Conservation (phyloP, 1,140 invertebrate genomes). For the Drosophila ercepeae region DNA sequence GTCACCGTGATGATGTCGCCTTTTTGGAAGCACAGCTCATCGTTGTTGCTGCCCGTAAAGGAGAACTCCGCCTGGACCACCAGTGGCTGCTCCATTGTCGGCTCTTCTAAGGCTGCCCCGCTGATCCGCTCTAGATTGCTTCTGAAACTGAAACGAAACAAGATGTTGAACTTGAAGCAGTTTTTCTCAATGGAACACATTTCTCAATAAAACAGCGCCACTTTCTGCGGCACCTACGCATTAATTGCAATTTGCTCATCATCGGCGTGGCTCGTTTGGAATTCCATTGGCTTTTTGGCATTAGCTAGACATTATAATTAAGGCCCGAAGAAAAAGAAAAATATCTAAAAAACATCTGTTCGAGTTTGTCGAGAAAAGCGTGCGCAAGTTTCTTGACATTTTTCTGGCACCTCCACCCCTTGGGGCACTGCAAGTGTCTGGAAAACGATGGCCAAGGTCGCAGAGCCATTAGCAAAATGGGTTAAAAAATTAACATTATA, state of each 20-base stretch:
- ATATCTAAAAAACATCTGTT: slow-evolving; percentile 65
- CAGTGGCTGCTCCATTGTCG: slow-evolving; percentile 86
- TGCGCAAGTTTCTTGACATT: slow-evolving; percentile 65
- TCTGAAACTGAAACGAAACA: slow-evolving; percentile 50
- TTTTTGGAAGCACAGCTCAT: slow-evolving; percentile 98
- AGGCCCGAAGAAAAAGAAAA: slow-evolving; percentile 23
- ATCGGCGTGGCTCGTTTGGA: slow-evolving; percentile 35
- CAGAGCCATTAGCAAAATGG: slow-evolving; percentile 33
- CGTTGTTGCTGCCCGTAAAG: slow-evolving; percentile 98
- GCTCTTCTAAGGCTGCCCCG: slow-evolving; percentile 21
- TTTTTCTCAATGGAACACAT: slow-evolving; percentile 31
- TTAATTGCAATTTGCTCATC: slow-evolving; percentile 36
- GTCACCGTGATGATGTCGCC: slow-evolving; percentile 98
- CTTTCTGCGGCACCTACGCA: slow-evolving; percentile 48
- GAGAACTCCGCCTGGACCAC: slow-evolving; percentile 95
- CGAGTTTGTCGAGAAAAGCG: slow-evolving; percentile 23
- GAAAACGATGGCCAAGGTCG: slow-evolving; percentile 69
- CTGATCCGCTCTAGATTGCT: slow-evolving; percentile 42
- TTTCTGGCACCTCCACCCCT: slow-evolving; percentile 20
- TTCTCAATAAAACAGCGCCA: not conserved
- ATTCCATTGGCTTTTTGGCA: slow-evolving; percentile 46
- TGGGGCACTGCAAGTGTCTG: slow-evolving; percentile 44
- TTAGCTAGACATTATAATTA: slow-evolving; percentile 45
- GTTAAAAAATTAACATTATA: slow-evolving; percentile 5
- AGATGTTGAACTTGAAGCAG: slow-evolving; percentile 71